phyloP scores from a whole-genome alignment of 2,113 vertebrate genomes.

The Ciconia boyciana region DNA sequence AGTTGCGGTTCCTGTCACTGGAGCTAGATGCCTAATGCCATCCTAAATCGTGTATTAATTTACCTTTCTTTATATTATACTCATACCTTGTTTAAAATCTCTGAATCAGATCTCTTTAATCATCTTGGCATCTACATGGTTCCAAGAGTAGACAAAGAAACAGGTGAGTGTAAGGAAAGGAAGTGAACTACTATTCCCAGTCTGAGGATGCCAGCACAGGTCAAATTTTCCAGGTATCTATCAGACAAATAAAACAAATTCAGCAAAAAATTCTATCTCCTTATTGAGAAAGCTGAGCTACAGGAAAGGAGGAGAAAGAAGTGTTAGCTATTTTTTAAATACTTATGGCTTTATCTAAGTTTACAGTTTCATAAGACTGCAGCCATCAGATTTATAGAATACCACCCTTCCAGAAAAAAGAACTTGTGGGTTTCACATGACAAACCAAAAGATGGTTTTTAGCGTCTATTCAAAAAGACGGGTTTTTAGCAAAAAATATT shows the following conservation, averaged over 20 bases:
- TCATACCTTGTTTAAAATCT: background rate
- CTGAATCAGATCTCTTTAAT: background rate
- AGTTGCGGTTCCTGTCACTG: background rate
- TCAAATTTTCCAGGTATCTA: background rate
- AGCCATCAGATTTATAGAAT: background rate
- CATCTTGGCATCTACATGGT: background rate
- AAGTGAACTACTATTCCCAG: background rate
- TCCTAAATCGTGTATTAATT: background rate
- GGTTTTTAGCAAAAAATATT: background rate
- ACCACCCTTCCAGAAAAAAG: background rate
- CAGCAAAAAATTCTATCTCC: background rate
- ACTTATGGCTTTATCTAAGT: background rate
- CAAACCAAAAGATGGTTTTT: background rate
- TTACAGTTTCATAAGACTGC: background rate
- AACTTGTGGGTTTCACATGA: background rate
- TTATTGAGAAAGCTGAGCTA: background rate
- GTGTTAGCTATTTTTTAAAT: background rate
- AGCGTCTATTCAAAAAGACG: background rate
- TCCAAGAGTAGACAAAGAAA: background rate
- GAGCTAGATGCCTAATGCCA: background rate
- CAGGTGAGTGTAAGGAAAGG: background rate
- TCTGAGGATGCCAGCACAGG: background rate
- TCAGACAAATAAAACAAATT: background rate
- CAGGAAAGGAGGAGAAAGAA: background rate
- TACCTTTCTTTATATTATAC: background rate